A percentile compares a stretch with the other conserved stretches of the same genome.
phyloP scores from a whole-genome alignment of 1,140 invertebrate species.

The Anoplolepis gracilipes region DNA sequence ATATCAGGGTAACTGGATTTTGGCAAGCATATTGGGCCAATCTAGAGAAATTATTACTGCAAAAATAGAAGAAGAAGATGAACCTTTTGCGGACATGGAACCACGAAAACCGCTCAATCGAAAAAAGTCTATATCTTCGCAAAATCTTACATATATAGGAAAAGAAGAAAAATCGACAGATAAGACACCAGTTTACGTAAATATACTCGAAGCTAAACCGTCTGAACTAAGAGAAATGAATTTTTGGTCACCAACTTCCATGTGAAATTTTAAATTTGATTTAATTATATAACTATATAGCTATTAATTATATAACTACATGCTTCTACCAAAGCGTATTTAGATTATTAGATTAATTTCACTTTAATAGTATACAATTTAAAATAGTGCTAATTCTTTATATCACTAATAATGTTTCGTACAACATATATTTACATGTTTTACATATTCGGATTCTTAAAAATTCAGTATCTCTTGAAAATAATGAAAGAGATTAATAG shows the following conservation, averaged over 20 bases:
- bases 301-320: background rate
- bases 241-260: conserved; percentile 93
- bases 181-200: conserved; percentile 51
- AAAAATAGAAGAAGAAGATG: conserved; percentile 82
- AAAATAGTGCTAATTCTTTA: conserved; percentile 13
- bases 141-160: conserved; percentile 85
- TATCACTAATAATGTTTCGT: conserved; percentile 2
- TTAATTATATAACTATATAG: conserved; percentile 6
- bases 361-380: background rate
- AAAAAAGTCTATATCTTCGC: conserved; percentile 84
- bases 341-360: conserved; percentile 39
- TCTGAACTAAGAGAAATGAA: conserved; percentile 93
- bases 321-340: conserved; percentile 37
- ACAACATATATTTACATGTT: background rate
- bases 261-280: conserved; percentile 86
- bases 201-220: conserved; percentile 87
- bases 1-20: conserved; percentile 86
- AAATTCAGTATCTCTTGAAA: background rate
- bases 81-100: conserved; percentile 64
- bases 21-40: conserved; percentile 85
- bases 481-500: background rate
- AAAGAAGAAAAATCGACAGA: conserved; percentile 79
- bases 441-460: background rate
- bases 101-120: conserved; percentile 74
- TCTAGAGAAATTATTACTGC: conserved; percentile 78